phyloP scores from a whole-genome alignment of 2,797 vertebrate genomes.

The Betta splendens region DNA sequence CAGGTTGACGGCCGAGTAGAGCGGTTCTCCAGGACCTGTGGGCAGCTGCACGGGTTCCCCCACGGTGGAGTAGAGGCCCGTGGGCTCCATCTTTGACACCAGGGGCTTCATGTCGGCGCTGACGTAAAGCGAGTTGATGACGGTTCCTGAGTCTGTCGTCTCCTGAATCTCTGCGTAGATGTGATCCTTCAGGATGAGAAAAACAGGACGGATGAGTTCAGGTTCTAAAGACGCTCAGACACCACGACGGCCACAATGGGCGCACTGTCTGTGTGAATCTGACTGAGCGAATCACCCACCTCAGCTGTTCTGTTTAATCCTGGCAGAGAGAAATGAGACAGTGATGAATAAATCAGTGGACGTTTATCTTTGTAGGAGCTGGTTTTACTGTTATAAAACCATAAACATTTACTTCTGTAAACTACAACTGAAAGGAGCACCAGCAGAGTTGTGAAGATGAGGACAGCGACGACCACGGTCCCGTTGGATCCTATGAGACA shows the following conservation, averaged over 20 bases:
- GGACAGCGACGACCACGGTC: not conserved
- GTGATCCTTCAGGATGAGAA: slow-evolving; percentile 7
- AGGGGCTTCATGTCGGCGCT: slow-evolving; percentile 12
- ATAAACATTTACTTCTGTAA: slow-evolving; percentile 26
- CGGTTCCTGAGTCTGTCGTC: not conserved
- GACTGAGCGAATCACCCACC: slow-evolving; percentile 7
- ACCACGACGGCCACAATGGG: too few species aligned
- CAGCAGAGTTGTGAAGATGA: not conserved
- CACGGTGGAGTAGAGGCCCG: not conserved
- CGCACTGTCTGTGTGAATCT: too few species aligned
- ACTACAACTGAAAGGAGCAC: not conserved
- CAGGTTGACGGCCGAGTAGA: not conserved
- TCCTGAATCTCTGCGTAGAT: slow-evolving; percentile 27
- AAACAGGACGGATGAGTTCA: not conserved
- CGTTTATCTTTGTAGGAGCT: too few species aligned
- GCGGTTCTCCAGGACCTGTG: not conserved
- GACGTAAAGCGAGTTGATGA: slow-evolving; percentile 9
- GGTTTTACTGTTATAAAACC: not conserved
- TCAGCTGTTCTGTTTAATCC: slow-evolving; percentile 3
- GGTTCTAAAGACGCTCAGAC: not conserved
- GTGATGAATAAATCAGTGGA: not conserved
- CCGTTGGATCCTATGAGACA: not conserved
- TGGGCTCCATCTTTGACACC: not conserved
- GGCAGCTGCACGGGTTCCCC: not conserved
- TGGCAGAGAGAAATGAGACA: not conserved